Base-by-base conservation (phyloP, 2,888 invertebrate genomes). In the Drosophila colorata region DNA sequence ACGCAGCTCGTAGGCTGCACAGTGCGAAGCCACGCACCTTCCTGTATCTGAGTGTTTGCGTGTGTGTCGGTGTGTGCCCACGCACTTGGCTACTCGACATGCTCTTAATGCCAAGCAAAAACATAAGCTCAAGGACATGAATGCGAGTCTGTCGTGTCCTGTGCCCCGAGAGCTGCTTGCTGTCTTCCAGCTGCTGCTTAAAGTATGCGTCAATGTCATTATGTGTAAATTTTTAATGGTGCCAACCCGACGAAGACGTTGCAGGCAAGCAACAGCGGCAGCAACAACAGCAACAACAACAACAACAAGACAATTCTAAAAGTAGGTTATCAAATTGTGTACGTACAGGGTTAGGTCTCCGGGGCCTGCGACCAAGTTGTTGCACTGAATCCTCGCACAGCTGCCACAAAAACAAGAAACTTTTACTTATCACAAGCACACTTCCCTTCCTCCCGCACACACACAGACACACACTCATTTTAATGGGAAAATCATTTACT, bases 161-260 rank as follows among this genome's bases (percentile, higher is more conserved):
- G 11, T 9, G 31, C 47, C 2, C 20, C 31, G 41, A n/a, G 46
- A 31, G 14, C 38, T 37, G 16, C 18, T 20, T 56, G 44, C 51
- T 23, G 31, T 16, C 56, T 49, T 18, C 35, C 52, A 33, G 35
- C 47, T 51, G 38, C 69, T 56, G 46, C 66, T 38, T 38, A 47
- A 63, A 61, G 63, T 73, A 41, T 69, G 78, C 73, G 53, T 75
- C 81, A 78, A 69, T 67, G 74, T 70, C 88, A 66, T 88, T 80
- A 81, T 84, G 86, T 85, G 80, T 88, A 85, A 76, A 85, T 85
- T 85, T 85, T 89, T 87, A 89, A 89, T 86, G 86, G 77, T 74
- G 68, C 73, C 72, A 78, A 57, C 56, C 56, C 40, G 38, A 55
- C n/a, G n/a, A 73, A 66, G 59, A 65, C 20, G 72, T 52, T 71